These are phyloP conservation scores for Teleopsis dalmanni DNA, from an alignment of 1,140 invertebrate species.

Conservation along the genomic window DNA sequence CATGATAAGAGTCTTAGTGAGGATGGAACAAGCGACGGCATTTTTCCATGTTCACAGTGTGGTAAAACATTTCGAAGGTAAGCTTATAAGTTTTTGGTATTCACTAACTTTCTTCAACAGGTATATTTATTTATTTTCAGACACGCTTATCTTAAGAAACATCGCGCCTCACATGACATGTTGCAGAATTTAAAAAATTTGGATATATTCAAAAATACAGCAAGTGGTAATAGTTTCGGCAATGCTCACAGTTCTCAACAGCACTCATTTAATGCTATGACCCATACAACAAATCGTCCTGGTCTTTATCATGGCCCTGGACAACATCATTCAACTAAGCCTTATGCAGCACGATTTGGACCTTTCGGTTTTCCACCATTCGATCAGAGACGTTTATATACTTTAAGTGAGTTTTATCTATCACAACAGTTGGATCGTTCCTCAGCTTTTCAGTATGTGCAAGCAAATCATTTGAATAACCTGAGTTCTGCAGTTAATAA, in stretches of 20 bases:
- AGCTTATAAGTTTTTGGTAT: conserved; percentile 1
- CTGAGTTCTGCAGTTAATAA: conserved; percentile 29
- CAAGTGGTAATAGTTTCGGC: neutral
- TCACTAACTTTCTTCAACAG: neutral
- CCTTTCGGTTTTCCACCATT: conserved; percentile 30
- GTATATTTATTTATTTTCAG: conserved; percentile 33
- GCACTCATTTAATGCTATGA: neutral
- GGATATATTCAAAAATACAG: conserved; percentile 26
- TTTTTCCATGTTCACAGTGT: conserved; percentile 67
- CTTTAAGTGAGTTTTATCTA: conserved; percentile 35
- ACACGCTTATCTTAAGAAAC: conserved; percentile 73
- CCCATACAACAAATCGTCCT: neutral
- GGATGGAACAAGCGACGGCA: conserved; percentile 32
- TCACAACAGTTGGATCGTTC: conserved; percentile 37
- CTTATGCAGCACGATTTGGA: conserved; percentile 10
- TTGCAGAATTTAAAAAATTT: conserved; percentile 31
- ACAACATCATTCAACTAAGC: neutral
- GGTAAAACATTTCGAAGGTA: conserved; percentile 68
- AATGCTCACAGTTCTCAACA: neutral
- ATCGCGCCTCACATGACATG: conserved; percentile 45
- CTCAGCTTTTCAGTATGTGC: conserved; percentile 42
- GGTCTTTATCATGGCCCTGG: too few relatives aligned
- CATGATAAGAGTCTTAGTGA: conserved; percentile 4
- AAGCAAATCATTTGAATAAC: conserved; percentile 35
- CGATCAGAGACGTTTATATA: conserved; percentile 38